Conservation (phyloP, 2,113 vertebrate genomes). For the Ellobius talpinus region DNA sequence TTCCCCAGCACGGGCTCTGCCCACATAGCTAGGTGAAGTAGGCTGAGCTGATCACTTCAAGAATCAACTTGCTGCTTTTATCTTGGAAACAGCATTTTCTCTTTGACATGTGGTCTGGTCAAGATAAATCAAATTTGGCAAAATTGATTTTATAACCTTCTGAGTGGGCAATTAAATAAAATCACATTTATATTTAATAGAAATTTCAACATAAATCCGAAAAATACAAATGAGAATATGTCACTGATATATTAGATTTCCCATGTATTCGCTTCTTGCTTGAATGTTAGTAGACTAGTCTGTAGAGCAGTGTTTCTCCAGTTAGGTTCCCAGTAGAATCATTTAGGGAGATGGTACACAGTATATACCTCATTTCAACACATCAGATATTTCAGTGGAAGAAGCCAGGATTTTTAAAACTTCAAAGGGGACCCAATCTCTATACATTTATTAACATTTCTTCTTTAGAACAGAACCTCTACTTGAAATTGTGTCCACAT, state of each 20-base stretch:
- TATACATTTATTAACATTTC: neutral
- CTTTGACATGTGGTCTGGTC: slow-evolving; percentile 41
- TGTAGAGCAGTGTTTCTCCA: neutral
- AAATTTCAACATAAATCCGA: neutral
- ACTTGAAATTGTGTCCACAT: neutral
- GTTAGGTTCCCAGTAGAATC: neutral
- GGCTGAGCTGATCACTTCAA: neutral
- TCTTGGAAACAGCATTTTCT: slow-evolving; percentile 42
- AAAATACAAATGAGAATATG: neutral
- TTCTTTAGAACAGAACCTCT: neutral
- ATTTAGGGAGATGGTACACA: neutral
- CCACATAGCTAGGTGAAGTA: neutral
- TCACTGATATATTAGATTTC: neutral
- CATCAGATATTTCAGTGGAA: neutral
- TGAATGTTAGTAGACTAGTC: neutral
- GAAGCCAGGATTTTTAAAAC: neutral
- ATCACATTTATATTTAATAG: slow-evolving; percentile 32
- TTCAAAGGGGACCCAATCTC: neutral
- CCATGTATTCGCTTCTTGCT: slow-evolving; percentile 1
- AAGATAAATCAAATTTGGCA: slow-evolving; percentile 50
- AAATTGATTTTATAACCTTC: slow-evolving; percentile 57
- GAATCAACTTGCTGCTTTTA: neutral
- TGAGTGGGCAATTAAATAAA: slow-evolving; percentile 31
- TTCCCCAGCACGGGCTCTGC: fast-evolving
- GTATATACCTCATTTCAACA: neutral